Percentiles rank a stretch among this genome's conserved stretches.
These are phyloP conservation scores for Cyprinodon tularosa DNA, from an alignment of 2,113 vertebrate genomes.

Conservation along the genomic window DNA sequence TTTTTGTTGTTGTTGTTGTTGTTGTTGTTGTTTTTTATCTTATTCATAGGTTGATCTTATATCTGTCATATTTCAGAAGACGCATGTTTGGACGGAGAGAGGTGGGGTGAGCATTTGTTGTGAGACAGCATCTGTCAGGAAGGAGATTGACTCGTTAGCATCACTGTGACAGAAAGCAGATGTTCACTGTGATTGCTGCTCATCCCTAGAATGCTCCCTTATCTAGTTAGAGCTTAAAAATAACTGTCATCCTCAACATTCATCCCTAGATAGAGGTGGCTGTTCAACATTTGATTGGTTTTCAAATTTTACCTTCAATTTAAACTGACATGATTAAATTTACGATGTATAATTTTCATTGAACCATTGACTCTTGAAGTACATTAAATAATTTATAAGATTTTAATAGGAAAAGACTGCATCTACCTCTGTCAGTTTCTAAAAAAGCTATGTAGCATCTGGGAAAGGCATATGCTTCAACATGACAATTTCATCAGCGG, in stretches of 20 bases:
- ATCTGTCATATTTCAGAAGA: conserved; percentile 34
- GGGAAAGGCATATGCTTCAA: conserved; percentile 20
- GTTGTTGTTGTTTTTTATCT: not conserved
- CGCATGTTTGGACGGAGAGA: conserved; percentile 30
- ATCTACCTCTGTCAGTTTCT: not conserved
- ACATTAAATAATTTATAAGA: not conserved
- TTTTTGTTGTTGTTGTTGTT: not conserved
- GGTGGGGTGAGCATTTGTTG: conserved; percentile 29
- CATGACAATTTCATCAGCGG: conserved; percentile 16
- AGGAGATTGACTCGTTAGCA: conserved; percentile 43
- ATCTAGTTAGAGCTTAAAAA: conserved; percentile 28
- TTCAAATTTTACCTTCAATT: conserved; percentile 2
- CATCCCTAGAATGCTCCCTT: conserved; percentile 32
- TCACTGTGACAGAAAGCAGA: conserved; percentile 67
- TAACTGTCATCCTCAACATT: conserved; percentile 37
- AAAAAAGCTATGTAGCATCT: conserved; percentile 23
- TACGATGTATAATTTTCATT: not conserved
- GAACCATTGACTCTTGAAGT: not conserved
- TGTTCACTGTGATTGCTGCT: conserved; percentile 60
- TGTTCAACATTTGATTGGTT: not conserved
- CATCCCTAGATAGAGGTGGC: not conserved
- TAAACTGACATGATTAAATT: not conserved
- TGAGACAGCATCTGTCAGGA: conserved; percentile 64
- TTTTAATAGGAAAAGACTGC: not conserved
- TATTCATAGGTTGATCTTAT: conserved; percentile 38